Percentiles rank a stretch among this genome's conserved stretches.
Evolutionary conservation across 2,888 invertebrate genomes (phyloP).

Genomic region (Neoitamus cyanurus): DNA sequence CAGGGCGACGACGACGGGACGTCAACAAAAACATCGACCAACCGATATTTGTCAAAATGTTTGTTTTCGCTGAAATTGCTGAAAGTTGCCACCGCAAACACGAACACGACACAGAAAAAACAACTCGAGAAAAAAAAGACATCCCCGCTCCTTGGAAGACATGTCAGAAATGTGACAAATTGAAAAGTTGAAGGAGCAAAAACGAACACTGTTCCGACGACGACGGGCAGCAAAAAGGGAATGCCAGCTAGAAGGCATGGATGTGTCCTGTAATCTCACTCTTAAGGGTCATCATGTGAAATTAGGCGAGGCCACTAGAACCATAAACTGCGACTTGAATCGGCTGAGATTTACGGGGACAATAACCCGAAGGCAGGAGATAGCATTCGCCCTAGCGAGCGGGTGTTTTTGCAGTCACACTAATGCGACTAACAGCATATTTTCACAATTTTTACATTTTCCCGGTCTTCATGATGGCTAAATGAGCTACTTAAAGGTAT

Average conservation of each 20-base stretch:
- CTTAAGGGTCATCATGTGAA: slow-evolving; percentile 44
- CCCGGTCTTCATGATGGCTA: slow-evolving; percentile 4
- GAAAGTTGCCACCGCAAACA: slow-evolving; percentile 27
- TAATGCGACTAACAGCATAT: not conserved
- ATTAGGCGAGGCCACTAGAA: slow-evolving; percentile 34
- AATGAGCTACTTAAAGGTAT: slow-evolving; percentile 42
- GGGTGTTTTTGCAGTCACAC: not conserved
- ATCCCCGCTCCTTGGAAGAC: not conserved
- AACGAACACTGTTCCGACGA: not conserved
- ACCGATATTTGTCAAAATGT: slow-evolving; percentile 42
- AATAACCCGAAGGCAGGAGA: not conserved
- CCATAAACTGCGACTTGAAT: slow-evolving; percentile 32
- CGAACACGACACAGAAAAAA: not conserved
- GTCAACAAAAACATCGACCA: not conserved
- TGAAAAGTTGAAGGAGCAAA: slow-evolving; percentile 27
- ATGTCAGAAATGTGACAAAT: slow-evolving; percentile 43
- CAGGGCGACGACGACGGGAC: not conserved
- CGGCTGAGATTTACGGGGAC: slow-evolving; percentile 26
- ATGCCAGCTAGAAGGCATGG: not conserved
- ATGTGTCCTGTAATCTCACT: not conserved
- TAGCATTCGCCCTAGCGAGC: not conserved
- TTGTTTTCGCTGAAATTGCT: slow-evolving; percentile 39
- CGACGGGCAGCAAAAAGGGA: not conserved
- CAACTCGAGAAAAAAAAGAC: not conserved
- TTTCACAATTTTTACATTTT: not conserved